Percentiles rank a stretch among this genome's conserved stretches.
Evolutionary conservation across 2,113 vertebrate species (phyloP).

Genomic region (Butorides virescens): DNA sequence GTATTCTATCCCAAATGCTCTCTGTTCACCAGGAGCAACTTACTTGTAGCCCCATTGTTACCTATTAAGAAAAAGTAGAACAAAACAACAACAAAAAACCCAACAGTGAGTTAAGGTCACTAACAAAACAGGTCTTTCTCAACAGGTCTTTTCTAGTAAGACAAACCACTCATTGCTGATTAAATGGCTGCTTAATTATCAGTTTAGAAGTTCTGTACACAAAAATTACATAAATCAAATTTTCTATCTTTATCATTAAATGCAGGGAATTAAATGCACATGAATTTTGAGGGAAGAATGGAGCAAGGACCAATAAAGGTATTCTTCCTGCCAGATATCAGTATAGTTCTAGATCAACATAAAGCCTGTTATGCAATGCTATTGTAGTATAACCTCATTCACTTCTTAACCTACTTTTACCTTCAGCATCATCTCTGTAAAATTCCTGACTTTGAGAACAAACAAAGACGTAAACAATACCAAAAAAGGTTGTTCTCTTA

Average conservation of each 20-base stretch:
- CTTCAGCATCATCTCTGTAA: neutral
- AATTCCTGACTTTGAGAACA: neutral
- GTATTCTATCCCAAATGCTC: neutral
- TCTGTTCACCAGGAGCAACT: neutral
- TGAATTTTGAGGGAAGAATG: neutral
- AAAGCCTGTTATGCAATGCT: neutral
- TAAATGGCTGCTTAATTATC: neutral
- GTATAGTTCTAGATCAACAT: neutral
- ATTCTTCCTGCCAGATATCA: neutral
- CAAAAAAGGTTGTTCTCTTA: neutral
- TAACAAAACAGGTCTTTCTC: neutral
- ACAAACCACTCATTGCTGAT: neutral
- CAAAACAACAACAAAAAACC: neutral
- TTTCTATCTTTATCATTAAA: neutral
- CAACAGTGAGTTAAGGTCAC: neutral
- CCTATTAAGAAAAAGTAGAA: neutral
- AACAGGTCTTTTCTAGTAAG: neutral
- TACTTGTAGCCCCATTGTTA: neutral
- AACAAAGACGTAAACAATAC: neutral
- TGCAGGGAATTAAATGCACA: neutral
- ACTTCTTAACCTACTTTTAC: neutral
- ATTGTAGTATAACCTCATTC: fast-evolving
- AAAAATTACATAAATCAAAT: neutral
- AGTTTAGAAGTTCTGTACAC: neutral
- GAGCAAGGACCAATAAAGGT: neutral